Conservation (phyloP, 2,888 invertebrate genomes). For the Plagodis dolabraria region DNA sequence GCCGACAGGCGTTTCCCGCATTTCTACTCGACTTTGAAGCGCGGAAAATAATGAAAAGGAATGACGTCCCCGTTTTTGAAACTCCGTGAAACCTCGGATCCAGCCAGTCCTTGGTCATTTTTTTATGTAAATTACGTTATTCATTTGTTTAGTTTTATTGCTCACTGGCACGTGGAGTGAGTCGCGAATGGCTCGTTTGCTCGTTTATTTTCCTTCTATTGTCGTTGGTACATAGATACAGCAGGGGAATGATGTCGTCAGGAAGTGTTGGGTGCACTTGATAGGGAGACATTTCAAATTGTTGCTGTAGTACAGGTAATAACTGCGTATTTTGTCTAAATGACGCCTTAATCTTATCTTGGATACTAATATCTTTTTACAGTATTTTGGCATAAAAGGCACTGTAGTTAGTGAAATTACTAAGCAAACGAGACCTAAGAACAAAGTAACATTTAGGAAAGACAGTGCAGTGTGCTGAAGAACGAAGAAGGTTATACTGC, state of each 20-base stretch:
- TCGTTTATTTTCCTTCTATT: conserved; percentile 35
- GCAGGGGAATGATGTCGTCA: conserved; percentile 27
- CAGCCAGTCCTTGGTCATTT: conserved; percentile 60
- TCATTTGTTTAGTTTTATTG: conserved; percentile 41
- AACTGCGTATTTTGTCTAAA: conserved; percentile 2
- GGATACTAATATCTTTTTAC: background rate
- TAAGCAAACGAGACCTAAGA: background rate
- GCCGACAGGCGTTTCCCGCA: conserved; percentile 50
- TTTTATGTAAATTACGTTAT: conserved; percentile 60
- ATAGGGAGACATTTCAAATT: conserved; percentile 10
- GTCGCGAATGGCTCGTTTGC: conserved; percentile 36
- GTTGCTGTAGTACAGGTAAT: no score
- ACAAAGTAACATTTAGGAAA: no score
- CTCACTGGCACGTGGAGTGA: conserved; percentile 44
- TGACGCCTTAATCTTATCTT: no score
- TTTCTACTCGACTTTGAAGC: conserved; percentile 56
- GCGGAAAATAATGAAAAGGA: conserved; percentile 54
- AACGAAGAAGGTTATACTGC: no score
- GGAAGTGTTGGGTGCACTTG: conserved; percentile 18
- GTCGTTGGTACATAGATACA: conserved; percentile 32
- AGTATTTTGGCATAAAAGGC: background rate
- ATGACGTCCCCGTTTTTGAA: conserved; percentile 53
- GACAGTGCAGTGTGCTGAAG: no score
- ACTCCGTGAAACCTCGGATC: conserved; percentile 51
- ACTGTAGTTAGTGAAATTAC: background rate